phyloP scores from a whole-genome alignment of 1,140 invertebrate genomes.

The Drosophila ananassae region DNA sequence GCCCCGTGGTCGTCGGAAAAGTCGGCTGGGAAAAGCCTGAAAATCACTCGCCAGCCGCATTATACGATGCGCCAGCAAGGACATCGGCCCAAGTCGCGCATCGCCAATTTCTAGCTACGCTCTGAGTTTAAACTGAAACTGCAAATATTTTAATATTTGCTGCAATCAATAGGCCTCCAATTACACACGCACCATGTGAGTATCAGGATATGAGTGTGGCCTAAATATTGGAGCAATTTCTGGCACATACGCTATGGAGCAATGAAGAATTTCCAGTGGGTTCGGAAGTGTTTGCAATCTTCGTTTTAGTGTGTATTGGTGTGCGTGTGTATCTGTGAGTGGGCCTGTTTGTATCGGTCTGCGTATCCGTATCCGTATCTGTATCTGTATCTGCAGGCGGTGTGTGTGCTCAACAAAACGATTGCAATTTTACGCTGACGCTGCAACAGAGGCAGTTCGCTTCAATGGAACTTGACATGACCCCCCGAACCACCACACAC shows the following conservation, averaged over 20 bases:
- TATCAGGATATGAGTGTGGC: constrained; percentile 16
- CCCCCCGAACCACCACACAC: constrained; percentile 10
- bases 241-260: neutral
- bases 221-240: constrained; percentile 21
- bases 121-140: constrained; percentile 8
- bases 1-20: constrained; percentile 20
- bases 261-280: constrained; percentile 28
- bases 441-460: constrained; percentile 53
- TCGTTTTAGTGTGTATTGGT: neutral
- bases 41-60: constrained; percentile 21
- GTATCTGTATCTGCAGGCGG: constrained; percentile 44
- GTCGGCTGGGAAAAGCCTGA: constrained; percentile 9
- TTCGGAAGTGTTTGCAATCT: constrained; percentile 23
- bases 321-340: constrained; percentile 13
- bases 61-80: constrained; percentile 30
- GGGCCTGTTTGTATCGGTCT: constrained; percentile 18
- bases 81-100: constrained; percentile 21
- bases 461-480: constrained; percentile 64
- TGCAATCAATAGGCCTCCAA: constrained; percentile 61
- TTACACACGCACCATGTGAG: constrained; percentile 38
- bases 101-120: constrained; percentile 1
- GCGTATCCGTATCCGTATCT: constrained; percentile 35
- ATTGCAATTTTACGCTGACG: constrained; percentile 74
- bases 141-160: constrained; percentile 46
- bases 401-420: constrained; percentile 49